Base-by-base conservation (phyloP, 2,113 vertebrate genomes). In the Ia io region DNA sequence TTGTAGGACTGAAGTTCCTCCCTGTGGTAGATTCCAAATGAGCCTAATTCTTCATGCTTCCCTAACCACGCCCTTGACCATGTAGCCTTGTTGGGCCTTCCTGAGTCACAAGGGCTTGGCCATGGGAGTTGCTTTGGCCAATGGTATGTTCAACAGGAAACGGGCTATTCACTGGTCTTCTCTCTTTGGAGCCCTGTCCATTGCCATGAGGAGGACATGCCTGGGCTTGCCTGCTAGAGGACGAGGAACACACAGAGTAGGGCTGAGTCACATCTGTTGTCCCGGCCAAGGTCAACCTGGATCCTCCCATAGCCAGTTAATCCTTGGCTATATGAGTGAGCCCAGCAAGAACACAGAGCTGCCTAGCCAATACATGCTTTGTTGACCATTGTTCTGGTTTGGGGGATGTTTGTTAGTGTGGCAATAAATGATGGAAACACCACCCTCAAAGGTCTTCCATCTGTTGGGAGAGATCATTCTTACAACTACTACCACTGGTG, bases 381-480 rank as follows among this genome's bases (percentile, higher is more conserved):
- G 5, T 0, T 37, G 32, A 16, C 28, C 22, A 5, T 77, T 1
- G 8, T 2, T 35, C 16, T 1, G 23, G 5, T 1, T 1, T n/a
- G n/a, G 40, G 49, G 65, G 11, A 6, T 1, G 12, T 51, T 61
- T n/a, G 1, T n/a, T 5, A 1, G 1, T 4, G 8, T 40, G 49
- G 28, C 61, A 23, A 17, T 22, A 17, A 49, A 49, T 10, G 32
- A 47, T 3, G 9, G 59, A 40, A 5, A 3, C 2, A 3, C 22
- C 9, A 4, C 8, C 20, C 17, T 77, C 53, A 22, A 1, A 73
- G 61, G 40, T 65, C 25, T 63, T 88, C 49, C 2, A 0, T 28
- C 40, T 23, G 4, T 32, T 16, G n/a, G 71, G 37, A 74, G 37
- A 49, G 47, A 56, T 2, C 20, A 59, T 16, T 6, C 14, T 11